Conservation (phyloP, 2,888 invertebrate genomes). For the Masnerella sp. region DNA sequence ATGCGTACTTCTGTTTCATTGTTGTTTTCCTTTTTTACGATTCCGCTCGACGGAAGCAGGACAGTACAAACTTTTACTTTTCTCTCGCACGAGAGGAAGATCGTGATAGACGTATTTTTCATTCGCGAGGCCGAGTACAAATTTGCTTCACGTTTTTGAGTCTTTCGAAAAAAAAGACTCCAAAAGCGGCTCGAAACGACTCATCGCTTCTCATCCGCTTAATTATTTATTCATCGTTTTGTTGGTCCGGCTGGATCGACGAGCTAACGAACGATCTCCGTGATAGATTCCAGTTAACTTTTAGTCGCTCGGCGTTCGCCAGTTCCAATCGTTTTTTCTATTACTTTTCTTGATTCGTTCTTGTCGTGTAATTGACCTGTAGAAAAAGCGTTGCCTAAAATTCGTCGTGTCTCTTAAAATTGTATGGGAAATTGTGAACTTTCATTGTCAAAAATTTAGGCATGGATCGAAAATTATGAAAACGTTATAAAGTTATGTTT, state of each 20-base stretch:
- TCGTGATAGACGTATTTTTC: conserved; percentile 32
- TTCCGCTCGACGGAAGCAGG: conserved; percentile 1
- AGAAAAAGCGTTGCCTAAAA: conserved; percentile 13
- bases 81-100: conserved; percentile 24
- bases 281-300: conserved; percentile 40
- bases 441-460: too few relatives aligned
- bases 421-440: too few relatives aligned
- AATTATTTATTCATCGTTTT: conserved; percentile 18
- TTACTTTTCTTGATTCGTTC: conserved; percentile 1
- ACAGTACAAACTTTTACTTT: conserved; percentile 51
- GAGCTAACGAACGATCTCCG: conserved; percentile 52
- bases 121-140: too few relatives aligned
- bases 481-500: too few relatives aligned
- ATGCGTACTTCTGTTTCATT: not conserved
- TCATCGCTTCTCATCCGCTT: conserved; percentile 3
- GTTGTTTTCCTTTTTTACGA: conserved; percentile 11
- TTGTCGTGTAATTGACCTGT: conserved; percentile 13
- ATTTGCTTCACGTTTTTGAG: not conserved
- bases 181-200: not conserved
- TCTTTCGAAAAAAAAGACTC: not conserved
- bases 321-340: conserved; percentile 33
- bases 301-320: conserved; percentile 26
- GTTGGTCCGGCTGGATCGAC: too few relatives aligned
- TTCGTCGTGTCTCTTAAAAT: too few relatives aligned
- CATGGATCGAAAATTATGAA: too few relatives aligned